phyloP scores from a whole-genome alignment of 2,113 vertebrate species.

The Dipodomys ordii region DNA sequence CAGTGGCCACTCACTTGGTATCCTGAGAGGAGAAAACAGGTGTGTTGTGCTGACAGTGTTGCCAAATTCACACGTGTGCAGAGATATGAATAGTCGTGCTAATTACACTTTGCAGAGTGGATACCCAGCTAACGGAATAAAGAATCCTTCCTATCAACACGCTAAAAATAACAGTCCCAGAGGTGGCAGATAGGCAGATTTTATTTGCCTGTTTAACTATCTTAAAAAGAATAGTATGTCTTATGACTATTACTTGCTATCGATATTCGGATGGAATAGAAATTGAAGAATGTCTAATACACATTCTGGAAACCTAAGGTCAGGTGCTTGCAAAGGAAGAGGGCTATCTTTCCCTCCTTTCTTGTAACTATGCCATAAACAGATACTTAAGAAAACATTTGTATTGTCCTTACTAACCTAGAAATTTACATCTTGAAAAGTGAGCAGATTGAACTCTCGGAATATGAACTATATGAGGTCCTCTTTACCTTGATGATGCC shows the following conservation, averaged over 20 bases:
- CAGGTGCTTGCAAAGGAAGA: background rate
- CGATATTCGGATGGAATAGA: constrained; percentile 43
- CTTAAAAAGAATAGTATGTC: constrained; percentile 7
- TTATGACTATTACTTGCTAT: background rate
- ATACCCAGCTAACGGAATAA: constrained; percentile 60
- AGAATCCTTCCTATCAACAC: constrained; percentile 57
- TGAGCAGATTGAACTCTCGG: background rate
- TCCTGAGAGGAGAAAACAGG: constrained; percentile 63
- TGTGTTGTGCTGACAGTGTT: constrained; percentile 48
- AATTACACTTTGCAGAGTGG: constrained; percentile 65
- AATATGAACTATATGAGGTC: background rate
- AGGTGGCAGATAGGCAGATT: constrained; percentile 53
- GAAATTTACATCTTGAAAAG: constrained; percentile 39
- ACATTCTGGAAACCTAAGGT: background rate
- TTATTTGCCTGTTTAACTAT: constrained; percentile 54
- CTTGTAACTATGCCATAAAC: background rate
- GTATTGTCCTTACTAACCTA: constrained; percentile 25
- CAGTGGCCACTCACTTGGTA: constrained; percentile 68
- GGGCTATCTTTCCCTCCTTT: background rate
- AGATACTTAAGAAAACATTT: background rate
- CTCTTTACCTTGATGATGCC: background rate
- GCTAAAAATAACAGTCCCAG: constrained; percentile 69
- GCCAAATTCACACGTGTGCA: constrained; percentile 67
- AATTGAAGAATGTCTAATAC: background rate
- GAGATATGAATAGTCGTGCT: constrained; percentile 74